phyloP scores from a whole-genome alignment of 2,888 invertebrate genomes.

The Phytoseiulus persimilis region DNA sequence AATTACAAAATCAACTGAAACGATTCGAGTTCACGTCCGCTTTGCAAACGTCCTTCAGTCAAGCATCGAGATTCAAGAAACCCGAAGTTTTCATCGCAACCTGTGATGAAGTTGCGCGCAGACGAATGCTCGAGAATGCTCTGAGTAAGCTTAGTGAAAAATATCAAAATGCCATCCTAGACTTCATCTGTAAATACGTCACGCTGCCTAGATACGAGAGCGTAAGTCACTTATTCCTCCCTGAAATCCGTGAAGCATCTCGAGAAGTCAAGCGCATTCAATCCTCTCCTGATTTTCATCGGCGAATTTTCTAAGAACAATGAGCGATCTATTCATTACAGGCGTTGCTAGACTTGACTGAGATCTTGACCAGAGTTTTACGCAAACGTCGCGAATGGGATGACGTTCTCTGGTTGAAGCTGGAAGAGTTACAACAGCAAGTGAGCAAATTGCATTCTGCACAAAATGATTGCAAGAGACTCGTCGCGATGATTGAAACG shows the following conservation, averaged over 20 bases:
- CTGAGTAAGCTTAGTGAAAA: slow-evolving; percentile 8
- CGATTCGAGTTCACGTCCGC: slow-evolving; percentile 30
- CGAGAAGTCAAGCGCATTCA: too few relatives aligned
- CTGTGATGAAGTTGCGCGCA: slow-evolving; percentile 16
- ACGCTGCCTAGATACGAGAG: slow-evolving; percentile 19
- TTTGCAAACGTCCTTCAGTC: slow-evolving; percentile 10
- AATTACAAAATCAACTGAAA: slow-evolving; percentile 25
- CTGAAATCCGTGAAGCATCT: not conserved
- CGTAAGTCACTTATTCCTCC: not conserved
- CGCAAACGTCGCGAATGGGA: slow-evolving; percentile 35
- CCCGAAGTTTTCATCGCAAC: slow-evolving; percentile 18
- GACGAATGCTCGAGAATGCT: slow-evolving; percentile 1
- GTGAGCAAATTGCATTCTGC: not conserved
- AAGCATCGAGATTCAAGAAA: not conserved
- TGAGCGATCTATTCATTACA: not conserved
- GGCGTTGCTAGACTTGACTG: slow-evolving; percentile 16
- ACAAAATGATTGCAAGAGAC: slow-evolving; percentile 23
- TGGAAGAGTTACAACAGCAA: slow-evolving; percentile 20
- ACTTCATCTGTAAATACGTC: slow-evolving; percentile 35
- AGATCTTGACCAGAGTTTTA: not conserved
- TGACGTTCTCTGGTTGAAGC: slow-evolving; percentile 25
- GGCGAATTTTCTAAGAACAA: too few relatives aligned
- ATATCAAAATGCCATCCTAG: slow-evolving; percentile 29
- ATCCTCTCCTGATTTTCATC: too few relatives aligned
- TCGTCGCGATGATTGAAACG: slow-evolving; percentile 29